Evolutionary conservation across 2,113 vertebrate genomes (phyloP), one percentile per base, ranked within the genome.

Genomic region (Fregata magnificens): DNA sequence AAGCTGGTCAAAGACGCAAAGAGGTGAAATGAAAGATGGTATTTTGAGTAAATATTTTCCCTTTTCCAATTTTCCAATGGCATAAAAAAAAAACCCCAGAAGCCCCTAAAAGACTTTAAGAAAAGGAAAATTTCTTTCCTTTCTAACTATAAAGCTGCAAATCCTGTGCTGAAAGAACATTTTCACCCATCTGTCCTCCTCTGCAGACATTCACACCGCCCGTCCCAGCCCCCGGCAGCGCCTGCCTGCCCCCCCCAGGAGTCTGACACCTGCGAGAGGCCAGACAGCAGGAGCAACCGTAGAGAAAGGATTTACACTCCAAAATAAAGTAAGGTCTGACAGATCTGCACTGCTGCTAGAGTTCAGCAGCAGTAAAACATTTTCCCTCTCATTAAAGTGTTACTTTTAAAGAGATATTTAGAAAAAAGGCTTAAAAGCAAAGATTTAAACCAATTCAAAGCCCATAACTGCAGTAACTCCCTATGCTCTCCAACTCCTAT

Each of bases 381-480:
- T 66, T 53, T 58, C 31, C 62, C 62, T 87, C 86, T 95, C 94
- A 94, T 95, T 95, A 95, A 97, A 95, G 90, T 73, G 84, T 85
- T 92, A 94, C 91, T 91, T 95, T 89, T 89, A 91, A 94, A 77
- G 82, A 93, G 89, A 73, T 86, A 49, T 40, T 94, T 66, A 34
- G 74, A 7, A 20, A 83, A 95, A 66, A 93, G 83, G 36, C 88
- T 88, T 97, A 67, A 96, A 96, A 95, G 93, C 81, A 80, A 85
- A 96, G 91, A 96, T 93, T 82, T 96, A 94, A 97, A 83, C 67
- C 85, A 94, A 90, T 95, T 91, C 93, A 93, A 90, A 96, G 66
- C 78, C 71, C 31, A 1, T 82, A 92, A 94, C 86, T 90, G 72
- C 80, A 92, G 56, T 40, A 91, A 94, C 80, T 95, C 94, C 94